Evolutionary conservation across 2,797 vertebrate genomes (phyloP).

Genomic region (Helarctos malayanus): DNA sequence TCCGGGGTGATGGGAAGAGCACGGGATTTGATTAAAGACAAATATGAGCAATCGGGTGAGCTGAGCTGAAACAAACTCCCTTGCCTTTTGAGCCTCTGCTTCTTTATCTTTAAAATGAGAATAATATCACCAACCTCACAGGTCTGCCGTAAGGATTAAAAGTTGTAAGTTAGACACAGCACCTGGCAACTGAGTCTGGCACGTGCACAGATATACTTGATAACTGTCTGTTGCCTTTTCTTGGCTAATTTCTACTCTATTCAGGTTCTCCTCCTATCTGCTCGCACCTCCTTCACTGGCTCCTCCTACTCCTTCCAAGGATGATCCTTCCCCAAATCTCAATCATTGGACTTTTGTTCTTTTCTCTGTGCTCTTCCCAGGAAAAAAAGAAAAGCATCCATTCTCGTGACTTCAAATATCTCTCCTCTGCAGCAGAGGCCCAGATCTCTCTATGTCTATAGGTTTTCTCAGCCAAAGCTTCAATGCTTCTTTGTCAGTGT

Average conservation of each 20-base stretch:
- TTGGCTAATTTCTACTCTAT: constrained; percentile 23
- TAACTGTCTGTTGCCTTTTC: neutral
- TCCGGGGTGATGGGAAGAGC: neutral
- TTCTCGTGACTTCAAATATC: neutral
- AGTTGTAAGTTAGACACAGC: neutral
- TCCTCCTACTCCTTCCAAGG: neutral
- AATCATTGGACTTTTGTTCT: neutral
- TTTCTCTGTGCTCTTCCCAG: neutral
- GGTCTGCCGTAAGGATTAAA: constrained; percentile 60
- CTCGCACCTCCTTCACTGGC: neutral
- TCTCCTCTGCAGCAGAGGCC: neutral
- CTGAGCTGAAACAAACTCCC: neutral
- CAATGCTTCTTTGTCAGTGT: neutral
- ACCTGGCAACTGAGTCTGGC: neutral
- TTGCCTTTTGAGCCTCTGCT: constrained; percentile 13
- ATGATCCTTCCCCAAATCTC: neutral
- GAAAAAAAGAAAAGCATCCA: constrained; percentile 46
- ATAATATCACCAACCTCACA: neutral
- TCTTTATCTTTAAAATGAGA: constrained; percentile 54
- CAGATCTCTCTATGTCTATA: constrained; percentile 14
- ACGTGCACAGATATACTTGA: neutral
- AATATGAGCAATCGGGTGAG: neutral
- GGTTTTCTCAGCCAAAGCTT: constrained; percentile 4
- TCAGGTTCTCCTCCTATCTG: neutral
- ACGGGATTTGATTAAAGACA: constrained; percentile 32